Percentiles rank a stretch among this genome's conserved stretches.
Conservation (phyloP, 2,113 vertebrate species). For the Pseudorectes ferrugineus region DNA sequence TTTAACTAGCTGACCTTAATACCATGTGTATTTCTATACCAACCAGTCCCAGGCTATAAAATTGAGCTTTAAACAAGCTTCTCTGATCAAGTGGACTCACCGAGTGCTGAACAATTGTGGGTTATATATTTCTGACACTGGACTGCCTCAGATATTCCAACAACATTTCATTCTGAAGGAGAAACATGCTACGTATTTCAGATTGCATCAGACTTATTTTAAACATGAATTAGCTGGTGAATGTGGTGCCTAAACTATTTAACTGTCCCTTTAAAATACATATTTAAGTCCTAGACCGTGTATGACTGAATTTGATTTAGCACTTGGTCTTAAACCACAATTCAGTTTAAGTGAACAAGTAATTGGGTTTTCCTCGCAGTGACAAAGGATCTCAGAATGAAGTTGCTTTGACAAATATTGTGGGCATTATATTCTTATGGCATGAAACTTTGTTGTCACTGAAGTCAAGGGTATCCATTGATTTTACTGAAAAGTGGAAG, state of each 20-base stretch:
- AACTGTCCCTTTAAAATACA: background rate
- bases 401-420: constrained; percentile 47
- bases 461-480: constrained; percentile 23
- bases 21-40: background rate
- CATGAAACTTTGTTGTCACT: constrained; percentile 16
- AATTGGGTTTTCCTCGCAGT: background rate
- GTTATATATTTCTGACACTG: background rate
- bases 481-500: constrained; percentile 41
- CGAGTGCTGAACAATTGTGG: background rate
- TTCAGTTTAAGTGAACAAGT: background rate
- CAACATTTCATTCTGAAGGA: background rate
- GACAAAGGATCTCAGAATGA: background rate
- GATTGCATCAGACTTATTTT: background rate
- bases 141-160: background rate
- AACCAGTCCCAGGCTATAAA: background rate
- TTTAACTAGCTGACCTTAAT: background rate
- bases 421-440: constrained; percentile 11
- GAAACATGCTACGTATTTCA: background rate
- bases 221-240: background rate
- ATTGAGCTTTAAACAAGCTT: background rate
- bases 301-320: constrained; percentile 15
- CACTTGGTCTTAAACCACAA: constrained; percentile 13
- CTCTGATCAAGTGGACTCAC: background rate
- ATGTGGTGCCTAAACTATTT: background rate
- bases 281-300: background rate